Evolutionary conservation across 2,888 invertebrate genomes (phyloP).

Genomic region (Eilema sororculum): DNA sequence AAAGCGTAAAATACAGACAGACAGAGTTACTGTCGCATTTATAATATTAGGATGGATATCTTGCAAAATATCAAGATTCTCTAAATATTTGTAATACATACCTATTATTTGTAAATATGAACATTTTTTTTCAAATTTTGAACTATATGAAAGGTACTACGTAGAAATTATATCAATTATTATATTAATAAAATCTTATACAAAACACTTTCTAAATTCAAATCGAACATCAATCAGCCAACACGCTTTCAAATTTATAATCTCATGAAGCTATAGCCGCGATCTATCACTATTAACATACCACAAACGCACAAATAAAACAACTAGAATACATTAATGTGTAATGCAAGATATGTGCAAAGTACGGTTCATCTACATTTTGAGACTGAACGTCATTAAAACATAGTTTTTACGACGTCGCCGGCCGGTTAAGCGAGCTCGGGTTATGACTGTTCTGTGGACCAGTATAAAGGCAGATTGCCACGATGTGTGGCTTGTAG

Average conservation of each 20-base stretch:
- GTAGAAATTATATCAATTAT: too few species aligned
- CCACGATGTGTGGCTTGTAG: background rate
- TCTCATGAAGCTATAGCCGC: background rate
- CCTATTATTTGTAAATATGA: too few species aligned
- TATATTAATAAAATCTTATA: background rate
- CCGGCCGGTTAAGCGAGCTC: background rate
- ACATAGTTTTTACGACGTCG: constrained; percentile 41
- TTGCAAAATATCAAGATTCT: too few species aligned
- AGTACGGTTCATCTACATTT: constrained; percentile 37
- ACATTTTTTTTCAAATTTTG: too few species aligned
- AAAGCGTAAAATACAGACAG: too few species aligned
- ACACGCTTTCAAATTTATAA: background rate
- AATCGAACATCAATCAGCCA: background rate
- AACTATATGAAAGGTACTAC: too few species aligned
- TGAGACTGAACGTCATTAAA: constrained; percentile 31
- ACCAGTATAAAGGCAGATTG: background rate
- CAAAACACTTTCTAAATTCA: background rate
- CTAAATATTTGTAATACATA: too few species aligned
- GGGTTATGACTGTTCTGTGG: background rate
- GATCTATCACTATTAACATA: constrained; percentile 3
- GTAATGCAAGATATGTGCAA: constrained; percentile 28
- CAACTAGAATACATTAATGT: constrained; percentile 7
- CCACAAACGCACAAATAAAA: background rate
- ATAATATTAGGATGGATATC: too few species aligned
- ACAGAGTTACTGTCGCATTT: too few species aligned